These are phyloP conservation scores for Ambastaia sidthimunki DNA, from an alignment of 2,797 vertebrate genomes.

Conservation along the genomic window DNA sequence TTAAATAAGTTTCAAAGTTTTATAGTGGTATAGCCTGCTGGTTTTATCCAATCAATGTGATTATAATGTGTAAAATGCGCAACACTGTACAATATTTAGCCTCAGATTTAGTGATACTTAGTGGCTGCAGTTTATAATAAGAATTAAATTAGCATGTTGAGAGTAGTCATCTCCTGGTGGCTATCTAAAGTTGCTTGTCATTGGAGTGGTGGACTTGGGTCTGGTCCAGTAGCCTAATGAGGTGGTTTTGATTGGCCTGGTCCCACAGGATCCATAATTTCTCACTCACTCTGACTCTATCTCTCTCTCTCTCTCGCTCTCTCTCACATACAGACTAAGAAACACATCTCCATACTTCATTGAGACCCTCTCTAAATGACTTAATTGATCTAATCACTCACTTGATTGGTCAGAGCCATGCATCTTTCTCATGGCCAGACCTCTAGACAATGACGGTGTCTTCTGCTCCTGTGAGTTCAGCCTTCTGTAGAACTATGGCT, in stretches of 20 bases:
- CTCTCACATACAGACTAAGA: slow-evolving; percentile 55
- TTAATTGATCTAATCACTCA: slow-evolving; percentile 83
- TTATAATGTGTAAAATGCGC: neutral
- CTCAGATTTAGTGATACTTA: neutral
- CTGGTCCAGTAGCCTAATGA: slow-evolving; percentile 78
- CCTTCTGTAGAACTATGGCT: slow-evolving; percentile 51
- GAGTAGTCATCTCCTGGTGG: neutral
- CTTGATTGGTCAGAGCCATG: slow-evolving; percentile 77
- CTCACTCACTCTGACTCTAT: slow-evolving; percentile 64
- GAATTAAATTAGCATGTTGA: neutral
- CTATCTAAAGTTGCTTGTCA: slow-evolving; percentile 38
- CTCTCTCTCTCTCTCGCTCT: neutral
- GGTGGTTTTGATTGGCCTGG: slow-evolving; percentile 73
- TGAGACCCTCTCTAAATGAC: slow-evolving; percentile 63
- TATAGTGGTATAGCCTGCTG: no score
- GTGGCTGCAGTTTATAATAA: neutral
- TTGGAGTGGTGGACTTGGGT: slow-evolving; percentile 70
- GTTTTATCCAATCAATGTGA: no score
- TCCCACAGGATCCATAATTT: slow-evolving; percentile 73
- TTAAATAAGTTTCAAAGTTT: no score
- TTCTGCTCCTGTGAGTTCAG: slow-evolving; percentile 60
- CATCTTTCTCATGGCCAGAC: slow-evolving; percentile 73
- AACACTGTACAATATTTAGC: neutral
- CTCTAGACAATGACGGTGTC: slow-evolving; percentile 72
- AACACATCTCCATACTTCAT: slow-evolving; percentile 59